phyloP scores from a whole-genome alignment of 2,113 vertebrate species.

The Menidia beryllina region DNA sequence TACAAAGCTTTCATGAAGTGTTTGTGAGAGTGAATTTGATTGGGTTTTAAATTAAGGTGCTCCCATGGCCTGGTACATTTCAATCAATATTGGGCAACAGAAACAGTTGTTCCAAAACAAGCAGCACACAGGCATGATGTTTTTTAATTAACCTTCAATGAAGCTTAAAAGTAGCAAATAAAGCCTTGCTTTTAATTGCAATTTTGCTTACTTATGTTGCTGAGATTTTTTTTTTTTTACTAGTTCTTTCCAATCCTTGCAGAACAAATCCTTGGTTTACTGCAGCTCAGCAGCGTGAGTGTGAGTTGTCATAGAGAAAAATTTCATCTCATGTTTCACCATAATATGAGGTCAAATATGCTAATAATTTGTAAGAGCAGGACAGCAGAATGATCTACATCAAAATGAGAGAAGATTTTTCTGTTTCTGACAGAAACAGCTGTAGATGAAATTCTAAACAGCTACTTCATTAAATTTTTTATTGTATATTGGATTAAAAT shows the following conservation, averaged over 20 bases:
- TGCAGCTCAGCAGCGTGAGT: background rate
- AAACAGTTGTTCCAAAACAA: slow-evolving; percentile 54
- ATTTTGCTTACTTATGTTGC: slow-evolving; percentile 10
- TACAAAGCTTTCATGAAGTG: slow-evolving; percentile 31
- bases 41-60: slow-evolving; percentile 40
- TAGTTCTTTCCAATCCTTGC: background rate
- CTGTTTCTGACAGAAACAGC: background rate
- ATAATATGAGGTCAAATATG: background rate
- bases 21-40: slow-evolving; percentile 22
- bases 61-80: slow-evolving; percentile 54
- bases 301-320: background rate
- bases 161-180: slow-evolving; percentile 45
- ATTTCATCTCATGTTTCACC: background rate
- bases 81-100: slow-evolving; percentile 46
- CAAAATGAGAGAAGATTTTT: too few relatives aligned
- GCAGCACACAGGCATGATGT: slow-evolving; percentile 38
- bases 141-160: slow-evolving; percentile 63
- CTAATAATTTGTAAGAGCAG: background rate
- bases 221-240: background rate
- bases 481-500: slow-evolving; percentile 2
- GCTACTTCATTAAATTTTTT: background rate
- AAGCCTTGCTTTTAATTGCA: background rate
- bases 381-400: background rate
- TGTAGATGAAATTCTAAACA: background rate
- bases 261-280: slow-evolving; percentile 6